phyloP scores from a whole-genome alignment of 2,797 vertebrate species.

The Propithecus deckenii region DNA sequence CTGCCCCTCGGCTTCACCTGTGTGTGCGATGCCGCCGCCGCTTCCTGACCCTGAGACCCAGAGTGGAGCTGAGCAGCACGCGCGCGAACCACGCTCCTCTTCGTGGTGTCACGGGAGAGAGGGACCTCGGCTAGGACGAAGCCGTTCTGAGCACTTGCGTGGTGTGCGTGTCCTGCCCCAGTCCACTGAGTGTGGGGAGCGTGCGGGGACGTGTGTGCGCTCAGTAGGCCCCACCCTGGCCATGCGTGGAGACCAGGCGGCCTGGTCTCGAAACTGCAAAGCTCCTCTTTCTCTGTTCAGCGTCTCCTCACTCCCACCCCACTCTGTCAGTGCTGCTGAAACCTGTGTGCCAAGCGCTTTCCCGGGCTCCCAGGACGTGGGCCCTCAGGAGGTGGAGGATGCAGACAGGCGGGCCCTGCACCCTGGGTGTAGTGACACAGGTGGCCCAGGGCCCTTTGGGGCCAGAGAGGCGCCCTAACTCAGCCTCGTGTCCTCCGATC shows the following conservation, averaged over 20 bases:
- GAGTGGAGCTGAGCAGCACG: not conserved
- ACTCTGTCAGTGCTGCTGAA: not conserved
- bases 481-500: rapidly evolving
- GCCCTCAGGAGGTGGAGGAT: not conserved
- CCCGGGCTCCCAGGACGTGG: rapidly evolving
- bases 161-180: not conserved
- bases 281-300: not conserved
- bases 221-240: no score
- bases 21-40: rapidly evolving
- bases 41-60: not conserved
- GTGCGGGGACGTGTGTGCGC: rapidly evolving
- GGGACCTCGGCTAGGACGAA: not conserved
- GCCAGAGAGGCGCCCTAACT: not conserved
- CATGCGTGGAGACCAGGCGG: not conserved
- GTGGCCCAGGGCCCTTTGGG: not conserved
- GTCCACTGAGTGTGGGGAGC: not conserved
- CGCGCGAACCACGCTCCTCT: rapidly evolving
- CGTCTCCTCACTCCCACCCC: not conserved
- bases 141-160: not conserved
- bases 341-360: not conserved
- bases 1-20: not conserved
- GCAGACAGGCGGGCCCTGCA: rapidly evolving
- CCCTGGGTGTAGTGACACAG: rapidly evolving
- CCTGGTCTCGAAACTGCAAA: not conserved
- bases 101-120: not conserved